Evolutionary conservation across 2,113 vertebrate species (phyloP).

Genomic region (Gadus macrocephalus): DNA sequence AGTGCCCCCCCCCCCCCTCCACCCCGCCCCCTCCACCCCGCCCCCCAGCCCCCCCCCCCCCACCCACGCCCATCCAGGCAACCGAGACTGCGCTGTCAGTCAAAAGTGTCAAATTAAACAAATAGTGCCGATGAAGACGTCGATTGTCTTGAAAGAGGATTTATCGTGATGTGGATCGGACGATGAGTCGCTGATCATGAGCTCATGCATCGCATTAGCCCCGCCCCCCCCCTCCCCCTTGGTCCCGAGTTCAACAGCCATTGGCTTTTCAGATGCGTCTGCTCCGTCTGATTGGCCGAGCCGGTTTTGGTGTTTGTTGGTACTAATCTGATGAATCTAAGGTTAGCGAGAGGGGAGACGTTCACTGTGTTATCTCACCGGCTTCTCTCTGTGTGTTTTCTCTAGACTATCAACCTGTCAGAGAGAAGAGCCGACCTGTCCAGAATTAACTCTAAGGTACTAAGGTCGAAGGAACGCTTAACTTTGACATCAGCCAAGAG

Average conservation of each 20-base stretch:
- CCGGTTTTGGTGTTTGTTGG: not conserved
- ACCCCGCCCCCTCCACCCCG: not conserved
- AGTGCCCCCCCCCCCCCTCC: not conserved
- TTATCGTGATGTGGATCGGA: constrained; percentile 25
- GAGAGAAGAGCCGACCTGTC: constrained; percentile 88
- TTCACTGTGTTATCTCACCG: too few relatives aligned
- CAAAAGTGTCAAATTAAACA: not conserved
- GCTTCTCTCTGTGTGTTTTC: constrained; percentile 23
- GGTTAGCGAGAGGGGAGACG: too few relatives aligned
- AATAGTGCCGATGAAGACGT: constrained; percentile 14
- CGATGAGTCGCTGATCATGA: not conserved
- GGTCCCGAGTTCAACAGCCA: not conserved
- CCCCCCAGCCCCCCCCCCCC: not conserved
- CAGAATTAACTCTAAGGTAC: constrained; percentile 93
- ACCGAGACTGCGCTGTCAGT: not conserved
- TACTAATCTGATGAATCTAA: not conserved
- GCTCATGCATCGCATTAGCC: constrained; percentile 5
- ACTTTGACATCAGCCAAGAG: too few relatives aligned
- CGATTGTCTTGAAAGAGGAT: constrained; percentile 11
- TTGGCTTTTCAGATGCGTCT: not conserved
- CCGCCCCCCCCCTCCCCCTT: not conserved
- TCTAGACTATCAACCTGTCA: constrained; percentile 91
- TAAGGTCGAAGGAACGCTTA: not conserved
- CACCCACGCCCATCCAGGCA: not conserved
- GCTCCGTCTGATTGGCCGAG: not conserved